Percentiles rank a stretch among this genome's conserved stretches.
Conservation (phyloP, 2,888 invertebrate species). For the Polydrusus tereticollis region DNA sequence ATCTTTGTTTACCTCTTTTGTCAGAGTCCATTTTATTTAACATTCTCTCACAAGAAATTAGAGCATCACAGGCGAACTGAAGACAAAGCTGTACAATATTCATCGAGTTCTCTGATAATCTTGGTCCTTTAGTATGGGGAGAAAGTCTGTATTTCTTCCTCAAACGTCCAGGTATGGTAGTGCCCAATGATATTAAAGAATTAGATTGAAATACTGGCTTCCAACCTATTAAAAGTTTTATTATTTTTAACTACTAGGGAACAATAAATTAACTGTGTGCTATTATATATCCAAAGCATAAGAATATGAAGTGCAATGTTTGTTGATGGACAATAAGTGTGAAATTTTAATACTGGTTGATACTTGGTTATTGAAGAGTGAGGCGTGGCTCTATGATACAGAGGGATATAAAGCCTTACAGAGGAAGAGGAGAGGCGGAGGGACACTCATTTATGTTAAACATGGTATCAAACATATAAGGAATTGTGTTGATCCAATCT, state of each 20-base stretch:
- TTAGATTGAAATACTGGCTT: constrained; percentile 49
- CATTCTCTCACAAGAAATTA: constrained; percentile 73
- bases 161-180: constrained; percentile 44
- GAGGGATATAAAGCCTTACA: no score
- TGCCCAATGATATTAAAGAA: constrained; percentile 15
- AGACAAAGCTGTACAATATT: constrained; percentile 61
- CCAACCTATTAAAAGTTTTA: constrained; percentile 54
- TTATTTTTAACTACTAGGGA: neutral
- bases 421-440: no score
- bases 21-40: constrained; percentile 78
- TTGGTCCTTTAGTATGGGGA: constrained; percentile 61
- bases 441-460: no score
- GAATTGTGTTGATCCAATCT: no score
- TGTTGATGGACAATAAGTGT: no score
- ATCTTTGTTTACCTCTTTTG: constrained; percentile 63
- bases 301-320: no score
- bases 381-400: no score
- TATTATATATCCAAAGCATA: no score
- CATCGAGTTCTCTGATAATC: constrained; percentile 56
- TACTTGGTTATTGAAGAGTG: no score
- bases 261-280: neutral
- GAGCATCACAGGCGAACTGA: constrained; percentile 66
- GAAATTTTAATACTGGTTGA: no score
- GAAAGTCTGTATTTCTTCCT: constrained; percentile 51
- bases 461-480: no score